A percentile compares a stretch with the other conserved stretches of the same genome.
Evolutionary conservation across 1,140 invertebrate genomes (phyloP).

Genomic region (Pectinophora gossypiella): DNA sequence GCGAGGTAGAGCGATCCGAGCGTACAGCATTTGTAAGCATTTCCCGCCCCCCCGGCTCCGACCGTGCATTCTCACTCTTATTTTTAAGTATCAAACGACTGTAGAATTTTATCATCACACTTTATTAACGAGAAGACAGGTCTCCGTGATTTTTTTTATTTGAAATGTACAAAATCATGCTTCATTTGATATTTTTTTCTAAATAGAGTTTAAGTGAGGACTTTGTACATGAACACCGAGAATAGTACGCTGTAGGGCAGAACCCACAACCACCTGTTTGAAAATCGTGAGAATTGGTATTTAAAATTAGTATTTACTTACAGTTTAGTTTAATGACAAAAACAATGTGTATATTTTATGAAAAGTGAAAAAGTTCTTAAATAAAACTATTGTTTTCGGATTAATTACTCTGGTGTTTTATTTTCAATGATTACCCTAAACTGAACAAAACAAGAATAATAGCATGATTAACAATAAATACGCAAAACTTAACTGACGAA

Average conservation of each 20-base stretch:
- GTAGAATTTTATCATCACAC: constrained; percentile 71
- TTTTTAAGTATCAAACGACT: constrained; percentile 67
- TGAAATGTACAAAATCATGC: constrained; percentile 73
- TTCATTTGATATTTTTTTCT: constrained; percentile 68
- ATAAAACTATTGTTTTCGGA: constrained; percentile 76
- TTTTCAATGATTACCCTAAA: no score
- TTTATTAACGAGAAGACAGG: constrained; percentile 51
- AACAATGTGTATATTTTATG: constrained; percentile 76
- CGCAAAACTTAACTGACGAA: no score
- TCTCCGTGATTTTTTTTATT: constrained; percentile 52
- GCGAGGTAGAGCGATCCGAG: constrained; percentile 1
- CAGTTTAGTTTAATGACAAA: constrained; percentile 75
- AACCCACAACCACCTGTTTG: constrained; percentile 38
- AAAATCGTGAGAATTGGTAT: constrained; percentile 68
- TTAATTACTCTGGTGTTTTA: constrained; percentile 67
- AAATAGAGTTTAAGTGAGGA: constrained; percentile 66
- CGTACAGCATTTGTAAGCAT: constrained; percentile 31
- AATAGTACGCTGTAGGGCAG: constrained; percentile 37
- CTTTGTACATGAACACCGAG: constrained; percentile 61
- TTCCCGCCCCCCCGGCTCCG: constrained; percentile 14
- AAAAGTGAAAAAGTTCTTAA: constrained; percentile 74
- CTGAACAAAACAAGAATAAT: no score
- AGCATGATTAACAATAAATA: no score
- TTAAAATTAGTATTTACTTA: constrained; percentile 76
- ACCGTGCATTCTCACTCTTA: constrained; percentile 43